Conservation (phyloP, 2,113 vertebrate species). For the Gavialis gangeticus region DNA sequence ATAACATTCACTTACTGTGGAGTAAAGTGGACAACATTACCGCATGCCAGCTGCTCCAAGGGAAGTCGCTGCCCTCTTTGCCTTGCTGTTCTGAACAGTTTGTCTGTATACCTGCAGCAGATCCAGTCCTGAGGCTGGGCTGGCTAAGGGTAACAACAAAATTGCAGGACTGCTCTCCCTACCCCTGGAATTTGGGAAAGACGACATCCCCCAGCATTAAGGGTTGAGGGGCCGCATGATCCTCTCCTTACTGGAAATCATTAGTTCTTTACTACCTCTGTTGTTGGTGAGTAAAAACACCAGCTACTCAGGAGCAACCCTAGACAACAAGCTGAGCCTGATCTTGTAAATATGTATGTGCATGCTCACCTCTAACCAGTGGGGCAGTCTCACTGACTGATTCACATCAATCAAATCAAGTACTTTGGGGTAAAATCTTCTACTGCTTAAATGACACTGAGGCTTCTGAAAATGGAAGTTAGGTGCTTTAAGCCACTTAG, state of each 20-base stretch:
- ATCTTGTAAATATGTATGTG: neutral
- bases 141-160: neutral
- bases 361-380: neutral
- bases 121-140: conserved; percentile 4
- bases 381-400: neutral
- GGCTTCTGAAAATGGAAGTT: neutral
- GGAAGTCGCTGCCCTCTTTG: too few relatives aligned
- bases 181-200: conserved; percentile 17
- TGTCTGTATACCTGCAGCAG: neutral
- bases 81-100: too few relatives aligned
- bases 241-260: neutral
- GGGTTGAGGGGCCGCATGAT: conserved; percentile 8
- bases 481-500: neutral
- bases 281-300: neutral
- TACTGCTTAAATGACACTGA: neutral
- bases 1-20: too few relatives aligned
- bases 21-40: too few relatives aligned
- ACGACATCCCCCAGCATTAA: conserved; percentile 39
- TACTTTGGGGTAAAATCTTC: neutral
- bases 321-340: neutral
- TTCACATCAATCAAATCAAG: neutral
- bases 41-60: too few relatives aligned
- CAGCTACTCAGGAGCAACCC: neutral
- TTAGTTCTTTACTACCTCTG: neutral
- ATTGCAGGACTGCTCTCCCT: conserved; percentile 26